Conservation (phyloP, 1,140 invertebrate genomes). For the Drosophila parvula region DNA sequence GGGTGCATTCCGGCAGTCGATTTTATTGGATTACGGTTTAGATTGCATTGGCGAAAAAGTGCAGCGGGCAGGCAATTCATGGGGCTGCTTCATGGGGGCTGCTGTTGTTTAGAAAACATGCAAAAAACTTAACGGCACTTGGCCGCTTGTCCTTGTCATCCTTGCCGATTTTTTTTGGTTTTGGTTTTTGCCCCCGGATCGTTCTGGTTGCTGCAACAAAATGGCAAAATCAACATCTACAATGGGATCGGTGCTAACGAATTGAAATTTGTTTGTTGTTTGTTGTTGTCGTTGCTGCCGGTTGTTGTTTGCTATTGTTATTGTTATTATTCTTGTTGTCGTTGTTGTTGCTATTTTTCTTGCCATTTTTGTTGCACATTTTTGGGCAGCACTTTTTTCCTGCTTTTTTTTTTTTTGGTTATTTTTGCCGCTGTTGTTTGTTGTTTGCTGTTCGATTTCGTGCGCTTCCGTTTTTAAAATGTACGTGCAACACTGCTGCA, state of each 20-base stretch:
- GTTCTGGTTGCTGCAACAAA: slow-evolving; percentile 27
- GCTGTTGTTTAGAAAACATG: slow-evolving; percentile 79
- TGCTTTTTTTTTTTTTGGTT: slow-evolving; percentile 46
- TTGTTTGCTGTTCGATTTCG: slow-evolving; percentile 76
- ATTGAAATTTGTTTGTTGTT: slow-evolving; percentile 78
- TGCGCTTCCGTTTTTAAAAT: slow-evolving; percentile 66
- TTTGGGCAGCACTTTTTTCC: slow-evolving; percentile 16
- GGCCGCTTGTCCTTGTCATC: slow-evolving; percentile 60
- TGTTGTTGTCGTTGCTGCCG: slow-evolving; percentile 33
- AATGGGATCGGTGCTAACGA: slow-evolving; percentile 58
- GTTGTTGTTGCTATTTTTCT: slow-evolving; percentile 24
- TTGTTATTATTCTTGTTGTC: slow-evolving; percentile 12
- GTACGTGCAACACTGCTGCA: slow-evolving; percentile 62
- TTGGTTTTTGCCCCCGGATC: slow-evolving; percentile 27
- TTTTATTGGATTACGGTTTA: slow-evolving; percentile 82
- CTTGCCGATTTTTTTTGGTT: slow-evolving; percentile 20
- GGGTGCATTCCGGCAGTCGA: slow-evolving; percentile 71
- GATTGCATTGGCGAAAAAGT: slow-evolving; percentile 75
- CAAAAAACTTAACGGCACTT: slow-evolving; percentile 69
- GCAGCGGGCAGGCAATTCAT: slow-evolving; percentile 30
- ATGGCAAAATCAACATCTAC: slow-evolving; percentile 33
- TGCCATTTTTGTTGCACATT: slow-evolving; percentile 25
- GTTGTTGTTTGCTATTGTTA: slow-evolving; percentile 32
- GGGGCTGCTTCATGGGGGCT: slow-evolving; percentile 27
- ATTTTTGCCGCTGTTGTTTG: slow-evolving; percentile 44